Evolutionary conservation across 2,113 vertebrate species (phyloP).

Genomic region (Cephalopterus ornatus): DNA sequence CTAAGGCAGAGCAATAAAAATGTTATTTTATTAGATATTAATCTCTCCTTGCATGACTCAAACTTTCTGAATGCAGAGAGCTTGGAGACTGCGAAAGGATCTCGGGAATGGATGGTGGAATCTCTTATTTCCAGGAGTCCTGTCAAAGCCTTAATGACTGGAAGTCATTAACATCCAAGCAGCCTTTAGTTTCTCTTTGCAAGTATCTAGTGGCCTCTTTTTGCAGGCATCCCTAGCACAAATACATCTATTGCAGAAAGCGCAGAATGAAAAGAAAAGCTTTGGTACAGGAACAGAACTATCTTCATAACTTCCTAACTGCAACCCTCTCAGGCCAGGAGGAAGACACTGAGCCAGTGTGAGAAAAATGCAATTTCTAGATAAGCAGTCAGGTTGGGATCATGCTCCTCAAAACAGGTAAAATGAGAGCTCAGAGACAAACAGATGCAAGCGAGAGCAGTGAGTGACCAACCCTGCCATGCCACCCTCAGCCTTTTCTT

Average conservation of each 20-base stretch:
- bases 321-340: neutral
- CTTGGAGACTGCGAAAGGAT: neutral
- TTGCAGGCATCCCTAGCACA: neutral
- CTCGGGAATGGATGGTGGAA: neutral
- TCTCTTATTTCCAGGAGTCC: neutral
- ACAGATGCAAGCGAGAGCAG: neutral
- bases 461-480: neutral
- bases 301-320: neutral
- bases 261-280: neutral
- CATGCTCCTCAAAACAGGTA: neutral
- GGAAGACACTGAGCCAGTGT: neutral
- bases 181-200: neutral
- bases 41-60: neutral
- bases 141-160: neutral
- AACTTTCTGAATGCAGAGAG: neutral
- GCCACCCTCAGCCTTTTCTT: neutral
- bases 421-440: neutral
- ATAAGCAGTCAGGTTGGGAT: neutral
- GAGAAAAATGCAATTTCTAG: neutral
- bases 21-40: neutral
- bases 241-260: neutral
- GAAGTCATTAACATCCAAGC: neutral
- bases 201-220: neutral
- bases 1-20: neutral
- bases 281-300: neutral